Evolutionary conservation across 2,888 invertebrate species (phyloP).

Genomic region (Hirtodrosophila histrioides): DNA sequence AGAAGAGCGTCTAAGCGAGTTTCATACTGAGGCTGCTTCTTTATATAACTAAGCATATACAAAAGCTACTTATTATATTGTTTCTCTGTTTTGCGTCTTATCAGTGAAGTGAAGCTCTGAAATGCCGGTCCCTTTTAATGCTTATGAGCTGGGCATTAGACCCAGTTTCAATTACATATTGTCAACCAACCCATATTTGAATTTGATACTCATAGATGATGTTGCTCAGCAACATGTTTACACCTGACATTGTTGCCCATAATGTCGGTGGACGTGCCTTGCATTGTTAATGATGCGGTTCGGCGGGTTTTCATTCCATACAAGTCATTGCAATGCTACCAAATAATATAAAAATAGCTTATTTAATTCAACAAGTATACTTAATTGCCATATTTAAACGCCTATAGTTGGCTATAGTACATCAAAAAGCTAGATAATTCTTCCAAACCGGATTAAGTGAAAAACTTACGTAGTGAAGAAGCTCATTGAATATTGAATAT

Average conservation of each 20-base stretch:
- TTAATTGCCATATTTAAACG: slow-evolving; percentile 48
- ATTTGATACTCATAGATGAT: slow-evolving; percentile 10
- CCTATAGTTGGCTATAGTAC: slow-evolving; percentile 18
- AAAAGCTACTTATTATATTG: neutral
- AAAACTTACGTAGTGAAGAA: slow-evolving; percentile 6
- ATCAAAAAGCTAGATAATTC: slow-evolving; percentile 32
- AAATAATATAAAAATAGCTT: slow-evolving; percentile 36
- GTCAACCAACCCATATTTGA: slow-evolving; percentile 11
- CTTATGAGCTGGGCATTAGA: slow-evolving; percentile 49
- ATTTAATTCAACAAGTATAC: slow-evolving; percentile 18
- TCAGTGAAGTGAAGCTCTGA: slow-evolving; percentile 20
- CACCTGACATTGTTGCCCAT: slow-evolving; percentile 29
- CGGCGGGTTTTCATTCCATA: slow-evolving; percentile 61
- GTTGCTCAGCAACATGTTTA: slow-evolving; percentile 13
- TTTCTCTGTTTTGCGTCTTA: slow-evolving; percentile 24
- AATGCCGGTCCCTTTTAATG: slow-evolving; percentile 70
- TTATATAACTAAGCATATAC: slow-evolving; percentile 20
- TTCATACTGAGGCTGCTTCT: slow-evolving; percentile 3
- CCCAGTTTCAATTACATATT: slow-evolving; percentile 35
- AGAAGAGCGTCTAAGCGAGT: slow-evolving; percentile 29
- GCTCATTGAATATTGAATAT: neutral
- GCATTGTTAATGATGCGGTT: slow-evolving; percentile 69
- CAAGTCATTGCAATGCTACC: slow-evolving; percentile 40
- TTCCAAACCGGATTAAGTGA: slow-evolving; percentile 31
- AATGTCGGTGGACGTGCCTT: slow-evolving; percentile 51